Evolutionary conservation across 2,113 vertebrate species (phyloP).

Genomic region (Centropus unirufus): DNA sequence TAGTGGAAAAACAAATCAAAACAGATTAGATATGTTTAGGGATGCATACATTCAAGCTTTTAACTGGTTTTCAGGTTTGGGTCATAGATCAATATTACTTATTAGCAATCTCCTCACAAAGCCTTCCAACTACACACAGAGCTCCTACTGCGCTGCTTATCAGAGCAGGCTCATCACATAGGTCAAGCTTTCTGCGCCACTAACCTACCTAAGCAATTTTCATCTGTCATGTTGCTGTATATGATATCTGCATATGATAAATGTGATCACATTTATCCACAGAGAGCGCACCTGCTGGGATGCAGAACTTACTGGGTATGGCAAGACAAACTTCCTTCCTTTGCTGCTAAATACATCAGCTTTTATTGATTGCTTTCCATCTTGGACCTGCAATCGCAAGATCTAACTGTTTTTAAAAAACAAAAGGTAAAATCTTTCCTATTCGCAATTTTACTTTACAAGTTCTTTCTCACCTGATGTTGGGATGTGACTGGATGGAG

Average conservation of each 20-base stretch:
- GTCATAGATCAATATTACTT: not conserved
- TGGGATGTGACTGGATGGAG: conserved; percentile 78
- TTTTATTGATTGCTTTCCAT: not conserved
- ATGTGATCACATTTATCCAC: not conserved
- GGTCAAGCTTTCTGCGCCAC: not conserved
- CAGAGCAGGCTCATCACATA: not conserved
- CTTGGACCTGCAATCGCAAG: not conserved
- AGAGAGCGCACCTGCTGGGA: not conserved
- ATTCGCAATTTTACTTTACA: not conserved
- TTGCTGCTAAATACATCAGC: not conserved
- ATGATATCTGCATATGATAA: not conserved
- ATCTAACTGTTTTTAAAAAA: not conserved
- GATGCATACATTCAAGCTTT: not conserved
- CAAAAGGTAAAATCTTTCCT: not conserved
- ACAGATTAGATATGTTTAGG: not conserved
- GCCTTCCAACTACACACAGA: not conserved
- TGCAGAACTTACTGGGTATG: not conserved
- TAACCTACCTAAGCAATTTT: not conserved
- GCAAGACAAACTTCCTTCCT: not conserved
- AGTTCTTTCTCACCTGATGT: conserved; percentile 83
- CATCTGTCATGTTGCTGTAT: not conserved
- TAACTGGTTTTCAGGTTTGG: not conserved
- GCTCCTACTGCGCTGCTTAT: not conserved
- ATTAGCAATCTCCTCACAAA: not conserved
- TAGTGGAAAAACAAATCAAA: not conserved